Evolutionary conservation across 2,888 invertebrate species (phyloP).

Genomic region (Caenorhabditis doughertyi): DNA sequence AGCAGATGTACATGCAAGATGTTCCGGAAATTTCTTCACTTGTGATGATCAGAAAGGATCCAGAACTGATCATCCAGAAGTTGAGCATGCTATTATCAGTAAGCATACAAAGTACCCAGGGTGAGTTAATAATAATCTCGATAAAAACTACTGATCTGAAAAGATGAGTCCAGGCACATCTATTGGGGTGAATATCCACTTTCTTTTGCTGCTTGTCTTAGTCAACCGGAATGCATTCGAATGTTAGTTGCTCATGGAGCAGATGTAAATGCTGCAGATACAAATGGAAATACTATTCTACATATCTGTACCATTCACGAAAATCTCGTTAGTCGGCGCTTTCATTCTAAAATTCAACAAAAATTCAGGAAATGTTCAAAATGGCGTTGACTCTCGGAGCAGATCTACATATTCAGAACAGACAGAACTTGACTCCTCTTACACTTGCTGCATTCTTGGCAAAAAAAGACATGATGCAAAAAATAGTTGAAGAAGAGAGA

Average conservation of each 20-base stretch:
- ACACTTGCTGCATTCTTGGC: conserved; percentile 86
- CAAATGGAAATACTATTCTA: conserved; percentile 96
- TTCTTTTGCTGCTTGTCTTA: conserved; percentile 95
- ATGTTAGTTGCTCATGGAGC: conserved; percentile 95
- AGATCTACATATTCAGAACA: conserved; percentile 90
- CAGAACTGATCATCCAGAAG: conserved; percentile 88
- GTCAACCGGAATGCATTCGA: conserved; percentile 96
- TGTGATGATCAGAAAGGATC: conserved; percentile 95
- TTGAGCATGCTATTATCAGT: conserved; percentile 92
- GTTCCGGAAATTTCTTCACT: conserved; percentile 95
- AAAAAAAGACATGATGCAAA: conserved; percentile 90
- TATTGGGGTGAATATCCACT: conserved; percentile 99
- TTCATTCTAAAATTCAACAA: background rate
- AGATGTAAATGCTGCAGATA: conserved; percentile 94
- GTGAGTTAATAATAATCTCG: conserved; percentile 83
- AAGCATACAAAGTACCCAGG: conserved; percentile 91
- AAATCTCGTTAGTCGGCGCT: conserved; percentile 85
- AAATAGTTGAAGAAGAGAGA: conserved; percentile 95
- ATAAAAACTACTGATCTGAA: background rate
- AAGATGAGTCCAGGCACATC: conserved; percentile 88
- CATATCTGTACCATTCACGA: conserved; percentile 97
- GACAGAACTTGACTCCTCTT: conserved; percentile 91
- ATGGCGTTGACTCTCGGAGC: conserved; percentile 95
- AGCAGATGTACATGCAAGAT: conserved; percentile 86
- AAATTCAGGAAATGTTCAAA: conserved; percentile 89